These are phyloP conservation scores for Chaenodraco wilsoni DNA, from an alignment of 2,797 vertebrate species.

Conservation along the genomic window DNA sequence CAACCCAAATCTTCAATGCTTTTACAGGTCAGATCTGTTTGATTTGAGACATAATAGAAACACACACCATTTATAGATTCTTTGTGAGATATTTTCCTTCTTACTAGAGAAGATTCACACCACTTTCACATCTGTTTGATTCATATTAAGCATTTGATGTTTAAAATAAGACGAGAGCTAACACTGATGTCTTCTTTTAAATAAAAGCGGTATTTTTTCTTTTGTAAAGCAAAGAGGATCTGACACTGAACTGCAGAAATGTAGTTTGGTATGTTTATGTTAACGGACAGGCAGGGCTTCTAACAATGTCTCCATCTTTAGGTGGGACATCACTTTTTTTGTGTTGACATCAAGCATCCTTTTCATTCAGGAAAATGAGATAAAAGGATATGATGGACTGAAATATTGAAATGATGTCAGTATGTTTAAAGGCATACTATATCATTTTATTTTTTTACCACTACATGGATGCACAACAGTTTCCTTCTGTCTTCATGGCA, in stretches of 20 bases:
- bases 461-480: constrained; percentile 52
- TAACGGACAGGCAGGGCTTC: constrained; percentile 30
- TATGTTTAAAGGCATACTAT: constrained; percentile 48
- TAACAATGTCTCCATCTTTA: constrained; percentile 51
- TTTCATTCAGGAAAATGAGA: constrained; percentile 58
- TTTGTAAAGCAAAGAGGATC: constrained; percentile 1
- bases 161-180: not conserved
- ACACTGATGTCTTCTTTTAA: not conserved
- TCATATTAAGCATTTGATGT: not conserved
- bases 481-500: constrained; percentile 17
- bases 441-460: constrained; percentile 52
- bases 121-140: not conserved
- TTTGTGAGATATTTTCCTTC: not conserved
- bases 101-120: not conserved
- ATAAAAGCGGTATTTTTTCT: not conserved
- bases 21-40: constrained; percentile 49
- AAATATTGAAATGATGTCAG: constrained; percentile 59
- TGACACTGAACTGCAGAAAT: constrained; percentile 9
- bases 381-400: constrained; percentile 51
- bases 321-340: constrained; percentile 34
- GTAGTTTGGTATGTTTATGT: constrained; percentile 14
- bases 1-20: constrained; percentile 52
- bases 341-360: constrained; percentile 47
- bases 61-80: not conserved
- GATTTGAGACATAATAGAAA: constrained; percentile 4